Conservation (phyloP, 2,113 vertebrate species). For the Sula dactylatra region DNA sequence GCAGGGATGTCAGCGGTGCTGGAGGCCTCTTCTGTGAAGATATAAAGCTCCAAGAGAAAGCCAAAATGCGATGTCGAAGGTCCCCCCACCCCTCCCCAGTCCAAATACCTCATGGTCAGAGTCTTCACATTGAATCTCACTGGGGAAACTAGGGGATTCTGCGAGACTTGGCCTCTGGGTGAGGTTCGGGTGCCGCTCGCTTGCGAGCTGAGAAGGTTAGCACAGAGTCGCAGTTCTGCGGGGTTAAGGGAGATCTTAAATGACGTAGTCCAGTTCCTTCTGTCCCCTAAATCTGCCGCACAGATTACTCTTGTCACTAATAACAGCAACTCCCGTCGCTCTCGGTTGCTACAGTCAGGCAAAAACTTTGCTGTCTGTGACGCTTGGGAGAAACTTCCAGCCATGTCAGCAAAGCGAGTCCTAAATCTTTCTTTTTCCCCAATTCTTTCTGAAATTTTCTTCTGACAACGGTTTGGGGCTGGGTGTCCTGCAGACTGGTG, state of each 20-base stretch:
- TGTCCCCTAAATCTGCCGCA: not conserved
- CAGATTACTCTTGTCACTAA: not conserved
- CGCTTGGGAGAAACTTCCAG: not conserved
- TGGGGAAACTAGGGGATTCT: not conserved
- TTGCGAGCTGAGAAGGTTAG: not conserved
- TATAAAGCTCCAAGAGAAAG: not conserved
- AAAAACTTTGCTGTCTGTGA: not conserved
- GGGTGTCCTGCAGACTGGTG: not conserved
- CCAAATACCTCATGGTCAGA: not conserved
- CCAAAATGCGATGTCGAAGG: not conserved
- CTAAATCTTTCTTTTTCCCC: not conserved
- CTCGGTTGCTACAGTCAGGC: fast-evolving
- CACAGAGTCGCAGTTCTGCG: not conserved
- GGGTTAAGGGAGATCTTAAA: too few species aligned
- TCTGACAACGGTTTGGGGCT: not conserved
- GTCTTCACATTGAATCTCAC: not conserved
- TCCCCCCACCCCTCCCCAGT: not conserved
- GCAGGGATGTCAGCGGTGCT: fast-evolving
- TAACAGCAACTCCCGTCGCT: not conserved
- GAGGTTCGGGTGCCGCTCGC: not conserved
- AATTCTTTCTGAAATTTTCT: not conserved
- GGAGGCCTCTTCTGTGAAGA: not conserved
- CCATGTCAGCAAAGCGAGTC: not conserved
- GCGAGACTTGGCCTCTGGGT: not conserved
- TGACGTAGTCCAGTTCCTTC: not conserved